These are phyloP conservation scores for Eriocheir sinensis DNA, from an alignment of 1,140 invertebrate species.

Conservation along the genomic window DNA sequence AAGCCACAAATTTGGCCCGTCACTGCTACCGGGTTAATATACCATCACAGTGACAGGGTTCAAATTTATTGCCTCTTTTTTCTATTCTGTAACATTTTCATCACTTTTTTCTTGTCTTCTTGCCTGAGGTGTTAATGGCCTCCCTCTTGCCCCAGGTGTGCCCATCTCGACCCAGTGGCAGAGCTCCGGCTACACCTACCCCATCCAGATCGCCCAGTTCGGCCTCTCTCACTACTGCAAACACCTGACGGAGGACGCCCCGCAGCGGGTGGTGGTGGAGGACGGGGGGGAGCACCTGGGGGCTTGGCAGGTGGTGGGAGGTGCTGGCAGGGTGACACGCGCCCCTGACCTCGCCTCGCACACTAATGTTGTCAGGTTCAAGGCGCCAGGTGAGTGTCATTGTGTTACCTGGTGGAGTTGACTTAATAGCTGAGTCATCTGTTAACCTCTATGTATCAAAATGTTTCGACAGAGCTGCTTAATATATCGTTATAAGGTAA, in stretches of 20 bases:
- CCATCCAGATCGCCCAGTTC: slow-evolving; percentile 99
- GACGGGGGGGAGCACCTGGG: slow-evolving; percentile 87
- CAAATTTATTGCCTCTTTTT: too few species aligned
- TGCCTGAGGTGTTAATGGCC: neutral
- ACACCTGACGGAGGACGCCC: slow-evolving; percentile 81
- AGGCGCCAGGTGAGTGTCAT: slow-evolving; percentile 84
- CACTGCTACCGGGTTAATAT: too few species aligned
- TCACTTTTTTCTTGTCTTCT: too few species aligned
- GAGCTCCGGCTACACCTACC: slow-evolving; percentile 94
- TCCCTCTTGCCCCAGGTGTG: slow-evolving; percentile 80
- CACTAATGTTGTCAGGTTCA: slow-evolving; percentile 86
- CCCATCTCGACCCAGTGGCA: slow-evolving; percentile 86
- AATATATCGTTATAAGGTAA: too few species aligned
- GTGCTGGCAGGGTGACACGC: slow-evolving; percentile 85
- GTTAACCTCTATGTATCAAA: too few species aligned
- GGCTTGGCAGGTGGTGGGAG: slow-evolving; percentile 81
- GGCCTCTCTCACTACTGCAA: slow-evolving; percentile 98
- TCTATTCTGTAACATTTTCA: too few species aligned
- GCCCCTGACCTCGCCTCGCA: slow-evolving; percentile 84
- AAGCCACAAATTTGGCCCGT: too few species aligned
- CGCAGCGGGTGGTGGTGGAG: slow-evolving; percentile 85
- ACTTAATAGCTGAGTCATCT: too few species aligned
- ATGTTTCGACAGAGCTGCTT: too few species aligned
- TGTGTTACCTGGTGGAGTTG: too few species aligned
- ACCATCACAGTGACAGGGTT: too few species aligned